phyloP scores from a whole-genome alignment of 37 sponge, comb jelly and placozoan species.

The Beroe ovata region DNA sequence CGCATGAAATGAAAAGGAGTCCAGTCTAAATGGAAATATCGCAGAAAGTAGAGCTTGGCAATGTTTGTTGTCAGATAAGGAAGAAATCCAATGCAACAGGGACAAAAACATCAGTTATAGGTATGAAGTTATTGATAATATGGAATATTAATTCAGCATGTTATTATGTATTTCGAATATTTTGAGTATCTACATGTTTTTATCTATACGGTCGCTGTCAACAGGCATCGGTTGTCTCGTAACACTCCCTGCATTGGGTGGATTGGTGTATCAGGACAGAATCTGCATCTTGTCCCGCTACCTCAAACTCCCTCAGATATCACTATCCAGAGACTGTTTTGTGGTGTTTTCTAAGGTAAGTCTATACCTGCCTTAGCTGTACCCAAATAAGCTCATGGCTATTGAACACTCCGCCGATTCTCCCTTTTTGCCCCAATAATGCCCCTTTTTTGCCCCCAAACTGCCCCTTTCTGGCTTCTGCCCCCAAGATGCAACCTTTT shows the following conservation, averaged over 20 bases:
- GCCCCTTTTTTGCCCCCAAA: no score
- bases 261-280: conserved; percentile 31
- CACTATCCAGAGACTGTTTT: conserved; percentile 47
- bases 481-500: no score
- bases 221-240: conserved; percentile 57
- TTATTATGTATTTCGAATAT: no score
- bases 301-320: conserved; percentile 53
- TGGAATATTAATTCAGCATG: no score
- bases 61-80: conserved; percentile 44
- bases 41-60: background rate
- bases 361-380: no score
- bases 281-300: conserved; percentile 26
- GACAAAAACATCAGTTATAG: conserved; percentile 30
- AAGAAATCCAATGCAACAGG: conserved; percentile 63
- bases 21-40: background rate
- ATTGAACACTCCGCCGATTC: no score
- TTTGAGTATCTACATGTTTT: background rate
- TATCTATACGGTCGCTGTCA: no score
- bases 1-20: background rate
- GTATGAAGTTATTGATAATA: no score
- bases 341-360: conserved; percentile 35
- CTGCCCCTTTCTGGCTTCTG: no score
- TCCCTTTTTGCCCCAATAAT: no score
- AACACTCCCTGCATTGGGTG: conserved; percentile 39
- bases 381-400: no score